Evolutionary conservation across 1,140 invertebrate genomes (phyloP).

Genomic region (Brachionus asplanchnoidis): DNA sequence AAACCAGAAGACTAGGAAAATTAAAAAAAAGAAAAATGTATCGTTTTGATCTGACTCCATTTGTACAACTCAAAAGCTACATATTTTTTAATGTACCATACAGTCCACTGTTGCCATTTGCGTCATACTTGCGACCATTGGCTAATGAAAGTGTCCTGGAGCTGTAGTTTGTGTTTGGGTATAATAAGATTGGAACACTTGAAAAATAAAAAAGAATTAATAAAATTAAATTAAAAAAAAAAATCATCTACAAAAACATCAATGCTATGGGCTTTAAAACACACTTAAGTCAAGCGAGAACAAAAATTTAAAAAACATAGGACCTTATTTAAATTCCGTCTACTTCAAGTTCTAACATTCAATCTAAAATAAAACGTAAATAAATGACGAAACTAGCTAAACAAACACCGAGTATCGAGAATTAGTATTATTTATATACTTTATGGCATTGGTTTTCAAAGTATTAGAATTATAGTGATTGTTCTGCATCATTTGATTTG

Average conservation of each 20-base stretch:
- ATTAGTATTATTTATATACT: background rate
- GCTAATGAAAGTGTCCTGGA: conserved; percentile 29
- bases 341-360: background rate
- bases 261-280: background rate
- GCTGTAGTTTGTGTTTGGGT: conserved; percentile 32
- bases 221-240: background rate
- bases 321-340: background rate
- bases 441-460: conserved; percentile 33
- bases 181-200: conserved; percentile 35
- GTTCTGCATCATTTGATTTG: background rate
- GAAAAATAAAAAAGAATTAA: background rate
- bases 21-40: background rate
- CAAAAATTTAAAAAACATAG: background rate
- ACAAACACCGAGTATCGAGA: conserved; percentile 10
- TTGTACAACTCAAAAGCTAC: background rate
- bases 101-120: conserved; percentile 8
- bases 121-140: background rate
- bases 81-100: conserved; percentile 32
- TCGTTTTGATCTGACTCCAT: background rate
- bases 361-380: background rate
- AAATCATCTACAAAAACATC: background rate
- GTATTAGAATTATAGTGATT: conserved; percentile 30
- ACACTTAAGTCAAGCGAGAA: background rate
- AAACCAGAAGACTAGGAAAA: conserved; percentile 25
- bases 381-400: conserved; percentile 10